Percentiles rank a stretch among this genome's conserved stretches.
Conservation (phyloP, 2,797 vertebrate genomes). For the Pangasius sanitwongsei region DNA sequence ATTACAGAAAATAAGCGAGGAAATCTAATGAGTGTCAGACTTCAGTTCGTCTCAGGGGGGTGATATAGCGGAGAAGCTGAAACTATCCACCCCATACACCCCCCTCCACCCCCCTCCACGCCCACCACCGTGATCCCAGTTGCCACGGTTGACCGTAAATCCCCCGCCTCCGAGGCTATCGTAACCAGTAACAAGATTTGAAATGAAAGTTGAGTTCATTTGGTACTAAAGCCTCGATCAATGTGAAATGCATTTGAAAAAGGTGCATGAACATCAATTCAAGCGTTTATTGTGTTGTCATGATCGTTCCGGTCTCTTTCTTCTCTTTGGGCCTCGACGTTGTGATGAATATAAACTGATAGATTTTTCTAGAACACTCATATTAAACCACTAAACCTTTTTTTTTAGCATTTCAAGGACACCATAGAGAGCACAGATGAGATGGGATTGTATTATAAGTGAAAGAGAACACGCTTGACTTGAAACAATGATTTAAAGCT, state of each 20-base stretch:
- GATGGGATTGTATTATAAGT: not conserved
- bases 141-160: not conserved
- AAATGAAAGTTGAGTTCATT: not conserved
- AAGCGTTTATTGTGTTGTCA: not conserved
- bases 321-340: no score
- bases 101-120: not conserved
- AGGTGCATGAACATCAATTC: not conserved
- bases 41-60: not conserved
- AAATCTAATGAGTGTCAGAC: conserved; percentile 28
- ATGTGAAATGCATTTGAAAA: not conserved
- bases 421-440: no score
- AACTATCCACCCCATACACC: no score
- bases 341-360: no score
- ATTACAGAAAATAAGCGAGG: not conserved
- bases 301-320: not conserved
- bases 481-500: not conserved
- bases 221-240: not conserved
- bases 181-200: not conserved
- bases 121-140: not conserved
- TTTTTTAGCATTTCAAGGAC: no score
- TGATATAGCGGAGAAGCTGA: not conserved
- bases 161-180: not conserved
- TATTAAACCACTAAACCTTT: no score
- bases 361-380: no score
- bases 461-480: not conserved